Percentiles rank a stretch among this genome's conserved stretches.
These are phyloP conservation scores for Leptinotarsa juncta DNA, from an alignment of 2,888 invertebrate genomes.

Conservation along the genomic window DNA sequence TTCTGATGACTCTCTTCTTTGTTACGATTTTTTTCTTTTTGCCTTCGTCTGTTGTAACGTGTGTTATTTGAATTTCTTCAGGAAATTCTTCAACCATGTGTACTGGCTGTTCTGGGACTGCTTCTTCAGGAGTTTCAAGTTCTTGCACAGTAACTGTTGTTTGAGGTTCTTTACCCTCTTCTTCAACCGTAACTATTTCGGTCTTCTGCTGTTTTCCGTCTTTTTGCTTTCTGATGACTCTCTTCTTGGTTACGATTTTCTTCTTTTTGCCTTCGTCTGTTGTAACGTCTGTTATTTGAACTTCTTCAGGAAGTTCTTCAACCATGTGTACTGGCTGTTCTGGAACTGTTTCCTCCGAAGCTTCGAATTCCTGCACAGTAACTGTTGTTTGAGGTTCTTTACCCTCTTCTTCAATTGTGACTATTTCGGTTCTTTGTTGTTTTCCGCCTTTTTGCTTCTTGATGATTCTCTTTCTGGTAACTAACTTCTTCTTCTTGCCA, in stretches of 20 bases:
- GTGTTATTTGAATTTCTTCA: slow-evolving; percentile 57
- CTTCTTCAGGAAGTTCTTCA: slow-evolving; percentile 64
- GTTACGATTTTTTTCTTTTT: slow-evolving; percentile 54
- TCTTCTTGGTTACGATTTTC: slow-evolving; percentile 59
- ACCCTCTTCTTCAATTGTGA: slow-evolving; percentile 52
- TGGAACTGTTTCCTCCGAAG: slow-evolving; percentile 60
- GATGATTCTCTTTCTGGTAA: slow-evolving; percentile 52
- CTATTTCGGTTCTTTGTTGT: slow-evolving; percentile 39
- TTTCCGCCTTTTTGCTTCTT: background rate
- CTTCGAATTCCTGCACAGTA: slow-evolving; percentile 57
- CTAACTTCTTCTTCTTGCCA: slow-evolving; percentile 41
- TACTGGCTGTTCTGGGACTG: slow-evolving; percentile 48
- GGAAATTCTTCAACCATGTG: slow-evolving; percentile 60
- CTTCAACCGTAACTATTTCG: slow-evolving; percentile 31
- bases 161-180: slow-evolving; percentile 58
- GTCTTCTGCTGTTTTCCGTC: slow-evolving; percentile 55
- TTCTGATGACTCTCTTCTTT: slow-evolving; percentile 64
- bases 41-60: slow-evolving; percentile 33
- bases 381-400: slow-evolving; percentile 49
- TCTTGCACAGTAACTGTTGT: slow-evolving; percentile 50
- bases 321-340: slow-evolving; percentile 44
- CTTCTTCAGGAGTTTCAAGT: slow-evolving; percentile 63
- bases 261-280: slow-evolving; percentile 45
- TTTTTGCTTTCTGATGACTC: slow-evolving; percentile 63
- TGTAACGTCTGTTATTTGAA: slow-evolving; percentile 37